These are phyloP conservation scores for Megatriorchis doriae DNA, from an alignment of 2,113 vertebrate species.

Conservation along the genomic window DNA sequence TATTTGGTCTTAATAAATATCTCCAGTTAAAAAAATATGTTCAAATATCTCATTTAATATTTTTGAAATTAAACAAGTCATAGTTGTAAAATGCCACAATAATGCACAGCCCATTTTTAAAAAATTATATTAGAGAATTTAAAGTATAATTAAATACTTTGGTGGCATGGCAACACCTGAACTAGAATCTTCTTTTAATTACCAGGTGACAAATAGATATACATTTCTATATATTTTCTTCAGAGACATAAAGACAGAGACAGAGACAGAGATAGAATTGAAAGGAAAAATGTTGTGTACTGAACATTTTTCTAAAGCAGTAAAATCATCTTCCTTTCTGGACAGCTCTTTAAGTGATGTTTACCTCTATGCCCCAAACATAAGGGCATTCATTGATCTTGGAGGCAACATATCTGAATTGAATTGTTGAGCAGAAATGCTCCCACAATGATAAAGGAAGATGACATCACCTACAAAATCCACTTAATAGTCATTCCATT, in stretches of 20 bases:
- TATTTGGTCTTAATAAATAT: background rate
- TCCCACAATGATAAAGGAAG: background rate
- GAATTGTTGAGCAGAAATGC: background rate
- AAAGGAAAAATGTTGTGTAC: background rate
- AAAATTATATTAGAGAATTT: background rate
- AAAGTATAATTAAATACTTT: background rate
- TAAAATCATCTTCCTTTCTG: background rate
- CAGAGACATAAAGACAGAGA: background rate
- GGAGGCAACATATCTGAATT: background rate
- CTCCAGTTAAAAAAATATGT: background rate
- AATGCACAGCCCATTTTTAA: background rate
- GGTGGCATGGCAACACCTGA: background rate
- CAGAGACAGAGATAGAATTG: background rate
- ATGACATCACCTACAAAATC: background rate
- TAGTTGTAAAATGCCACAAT: background rate
- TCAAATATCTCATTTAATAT: background rate
- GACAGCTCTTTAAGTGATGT: background rate
- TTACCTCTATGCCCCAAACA: rapidly evolving
- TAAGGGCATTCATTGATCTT: background rate
- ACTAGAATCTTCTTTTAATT: background rate
- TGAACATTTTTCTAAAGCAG: background rate
- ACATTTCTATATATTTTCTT: background rate
- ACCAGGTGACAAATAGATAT: background rate
- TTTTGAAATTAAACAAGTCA: background rate
- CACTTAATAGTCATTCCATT: background rate